Base-by-base conservation (phyloP, 2,797 vertebrate genomes). In the Otus scops region DNA sequence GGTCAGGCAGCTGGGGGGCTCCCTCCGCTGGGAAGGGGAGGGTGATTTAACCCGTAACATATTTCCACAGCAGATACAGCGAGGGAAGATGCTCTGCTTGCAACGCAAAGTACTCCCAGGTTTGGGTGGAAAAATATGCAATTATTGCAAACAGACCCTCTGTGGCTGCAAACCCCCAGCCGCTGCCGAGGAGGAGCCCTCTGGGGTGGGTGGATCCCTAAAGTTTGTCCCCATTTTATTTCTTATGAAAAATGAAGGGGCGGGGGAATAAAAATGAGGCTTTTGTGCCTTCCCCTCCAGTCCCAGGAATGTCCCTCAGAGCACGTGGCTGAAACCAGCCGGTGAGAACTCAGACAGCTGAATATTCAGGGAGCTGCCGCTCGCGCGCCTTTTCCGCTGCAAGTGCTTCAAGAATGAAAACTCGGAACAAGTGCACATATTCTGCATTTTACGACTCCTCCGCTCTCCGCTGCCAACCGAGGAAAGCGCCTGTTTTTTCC, bases 201-300 rank as follows among this genome's bases (percentile, higher is more conserved):
- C 12, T 2, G 64, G 32, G 38, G 13, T 5, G 22, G 8, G 34
- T 2, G 30, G 7, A 10, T 14, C 34, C 38, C 57, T 22, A 1
- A 54, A 71, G 11, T 17, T 75, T 19, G 1, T 7, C 48, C 50
- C 10, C 3, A 0, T 45, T 68, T 75, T 11, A 19, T 15, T 70
- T 13, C 61, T 60, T 3, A 8, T 0, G 11, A 30, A 82, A 63
- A 60, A 53, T 4, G 41, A 41, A 0, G 0, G 1, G 6, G 1
- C 0, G 4, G 2, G 8, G 5, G 5, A 9, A 20, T 6, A 6
- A 12, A 0, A 6, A 3, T 2, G 15, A 68, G 21, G n/a, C 1
- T 64, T 84, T 53, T 22, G 16, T 14, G 61, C 28, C 41, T 60
- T 23, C 15, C 7, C 22, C 38, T 18, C 38, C 47, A 7, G 39